Evolutionary conservation across 2,113 vertebrate species (phyloP).

Genomic region (Cryptomyrus ogoouensis): DNA sequence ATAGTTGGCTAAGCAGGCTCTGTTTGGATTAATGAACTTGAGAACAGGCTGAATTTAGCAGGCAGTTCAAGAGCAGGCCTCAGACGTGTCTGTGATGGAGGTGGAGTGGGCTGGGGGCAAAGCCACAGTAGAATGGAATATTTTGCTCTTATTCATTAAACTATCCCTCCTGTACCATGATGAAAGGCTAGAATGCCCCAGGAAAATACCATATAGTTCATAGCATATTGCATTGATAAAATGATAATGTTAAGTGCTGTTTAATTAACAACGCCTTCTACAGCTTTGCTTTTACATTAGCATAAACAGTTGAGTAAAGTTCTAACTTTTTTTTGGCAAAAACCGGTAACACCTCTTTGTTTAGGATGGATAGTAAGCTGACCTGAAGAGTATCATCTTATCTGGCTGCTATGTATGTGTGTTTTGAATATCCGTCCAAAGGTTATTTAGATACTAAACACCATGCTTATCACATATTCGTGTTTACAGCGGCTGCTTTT

Average conservation of each 20-base stretch:
- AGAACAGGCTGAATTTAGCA: neutral
- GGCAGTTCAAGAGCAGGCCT: neutral
- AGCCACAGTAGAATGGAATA: neutral
- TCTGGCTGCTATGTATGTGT: neutral
- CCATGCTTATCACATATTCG: neutral
- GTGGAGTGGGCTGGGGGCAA: neutral
- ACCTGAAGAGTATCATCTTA: neutral
- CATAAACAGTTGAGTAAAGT: neutral
- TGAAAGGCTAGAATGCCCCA: neutral
- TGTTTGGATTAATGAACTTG: conserved; percentile 30
- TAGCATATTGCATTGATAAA: neutral
- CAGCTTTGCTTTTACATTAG: neutral
- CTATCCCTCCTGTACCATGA: neutral
- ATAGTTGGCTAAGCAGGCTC: conserved; percentile 47
- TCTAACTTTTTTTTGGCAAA: neutral
- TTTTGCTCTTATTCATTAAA: neutral
- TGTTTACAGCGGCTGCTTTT: neutral
- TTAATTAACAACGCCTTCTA: neutral
- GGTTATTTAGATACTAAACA: neutral
- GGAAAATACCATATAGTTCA: neutral
- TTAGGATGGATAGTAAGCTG: neutral
- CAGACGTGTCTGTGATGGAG: neutral
- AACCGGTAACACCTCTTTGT: neutral
- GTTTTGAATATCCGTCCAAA: neutral
- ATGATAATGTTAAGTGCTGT: neutral